Conservation (phyloP, 2,797 vertebrate species). For the Lepilemur septentrionalis region DNA sequence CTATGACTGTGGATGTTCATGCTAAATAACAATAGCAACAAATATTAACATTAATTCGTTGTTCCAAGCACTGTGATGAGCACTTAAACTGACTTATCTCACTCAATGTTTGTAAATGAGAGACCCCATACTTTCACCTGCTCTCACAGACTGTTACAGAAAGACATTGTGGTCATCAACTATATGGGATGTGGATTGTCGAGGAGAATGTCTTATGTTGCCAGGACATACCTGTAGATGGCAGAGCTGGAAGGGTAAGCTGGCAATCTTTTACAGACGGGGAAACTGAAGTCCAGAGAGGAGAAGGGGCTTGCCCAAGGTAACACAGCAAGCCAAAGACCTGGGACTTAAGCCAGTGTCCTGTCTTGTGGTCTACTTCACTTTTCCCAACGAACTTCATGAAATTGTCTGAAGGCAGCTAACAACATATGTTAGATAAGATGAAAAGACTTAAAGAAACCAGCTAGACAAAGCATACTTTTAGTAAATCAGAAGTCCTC, state of each 20-base stretch:
- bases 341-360: neutral
- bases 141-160: neutral
- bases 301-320: neutral
- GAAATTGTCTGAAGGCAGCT: neutral
- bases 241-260: too few relatives aligned
- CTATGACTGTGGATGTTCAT: neutral
- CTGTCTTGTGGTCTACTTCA: neutral
- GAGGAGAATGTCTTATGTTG: neutral
- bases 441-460: neutral
- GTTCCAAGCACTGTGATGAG: neutral
- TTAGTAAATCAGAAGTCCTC: neutral
- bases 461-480: neutral
- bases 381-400: neutral
- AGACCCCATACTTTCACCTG: neutral
- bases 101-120: neutral
- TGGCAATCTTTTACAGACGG: neutral
- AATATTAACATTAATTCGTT: neutral
- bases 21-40: neutral
- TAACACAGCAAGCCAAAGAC: neutral
- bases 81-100: neutral
- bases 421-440: neutral
- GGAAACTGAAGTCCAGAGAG: neutral
- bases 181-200: neutral
- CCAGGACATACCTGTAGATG: neutral
- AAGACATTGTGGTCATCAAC: rapidly evolving